Base-by-base conservation (phyloP, 2,113 vertebrate genomes). In the Scomber colias region DNA sequence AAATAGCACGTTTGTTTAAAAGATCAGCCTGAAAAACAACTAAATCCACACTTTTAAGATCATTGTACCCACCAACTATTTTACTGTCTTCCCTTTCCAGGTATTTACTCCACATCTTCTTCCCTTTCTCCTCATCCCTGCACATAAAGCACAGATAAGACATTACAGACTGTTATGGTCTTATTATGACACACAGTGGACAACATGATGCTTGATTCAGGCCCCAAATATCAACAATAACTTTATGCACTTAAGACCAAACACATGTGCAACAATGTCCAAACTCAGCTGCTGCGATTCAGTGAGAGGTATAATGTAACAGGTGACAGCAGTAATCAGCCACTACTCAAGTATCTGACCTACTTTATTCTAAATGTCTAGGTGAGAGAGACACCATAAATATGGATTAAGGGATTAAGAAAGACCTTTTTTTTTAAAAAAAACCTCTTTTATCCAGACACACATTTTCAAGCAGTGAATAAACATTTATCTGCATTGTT, bases 51-150 rank as follows among this genome's bases (percentile, higher is more conserved):
- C 24, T 2, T 14, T 66, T 24, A 40, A 35, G 35, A 40, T 40
- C 35, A 2, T 44, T 63, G 27, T 11, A 90, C 97, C 96, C 84
- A 98, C 98, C 97, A 0, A 97, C 95, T 4, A 99, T 95, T 82
- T 97, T 96, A 80, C 98, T 99, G 95, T 99, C 97, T 89, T 99
- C 98, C 85, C 97, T 95, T 71, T 97, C 97, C 56, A 98, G 92
- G 82, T 99, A 99, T 91, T 96, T 97, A 90, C 94, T 95, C 98
- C 98, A 99, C 98, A 99, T 98, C 88, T 96, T 97, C 81, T 95
- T 96, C 70, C 97, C 97, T 89, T 99, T 99, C 90, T 99, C 97
- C 0, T 98, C 96, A 0, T 99, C 97, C 10, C 98, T 99, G 90
- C 64, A 62, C 65, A 74, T 4, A 35, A 24, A 69, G 9, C 11